Conservation (phyloP, 2,113 vertebrate species). For the Alligator mississippiensis region DNA sequence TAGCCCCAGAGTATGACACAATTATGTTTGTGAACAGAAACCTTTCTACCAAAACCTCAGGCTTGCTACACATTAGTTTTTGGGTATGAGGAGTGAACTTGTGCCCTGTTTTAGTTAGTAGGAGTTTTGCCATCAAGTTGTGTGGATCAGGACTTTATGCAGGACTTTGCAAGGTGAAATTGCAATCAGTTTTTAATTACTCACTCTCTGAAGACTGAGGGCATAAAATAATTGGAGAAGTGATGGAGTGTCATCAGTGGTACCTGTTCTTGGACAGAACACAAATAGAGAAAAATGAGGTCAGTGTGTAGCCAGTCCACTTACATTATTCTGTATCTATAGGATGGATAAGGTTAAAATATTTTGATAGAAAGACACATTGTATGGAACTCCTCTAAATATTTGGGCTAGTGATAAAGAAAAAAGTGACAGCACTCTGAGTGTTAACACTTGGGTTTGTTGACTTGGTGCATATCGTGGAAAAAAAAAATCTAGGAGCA, state of each 20-base stretch:
- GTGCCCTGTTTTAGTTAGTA: background rate
- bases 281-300: background rate
- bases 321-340: background rate
- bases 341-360: background rate
- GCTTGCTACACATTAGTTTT: background rate
- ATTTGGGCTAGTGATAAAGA: slow-evolving; percentile 24
- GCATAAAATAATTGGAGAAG: background rate
- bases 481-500: slow-evolving; percentile 52
- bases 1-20: background rate
- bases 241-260: background rate
- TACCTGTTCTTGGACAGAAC: background rate
- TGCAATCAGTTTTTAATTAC: background rate
- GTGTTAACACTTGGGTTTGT: slow-evolving; percentile 54
- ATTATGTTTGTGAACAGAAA: background rate
- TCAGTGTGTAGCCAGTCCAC: background rate
- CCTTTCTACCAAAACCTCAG: background rate
- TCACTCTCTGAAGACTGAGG: background rate
- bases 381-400: background rate
- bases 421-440: slow-evolving; percentile 38
- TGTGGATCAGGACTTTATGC: background rate
- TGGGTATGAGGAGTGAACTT: background rate
- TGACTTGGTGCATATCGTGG: slow-evolving; percentile 46
- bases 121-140: background rate
- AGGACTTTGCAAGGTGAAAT: background rate
- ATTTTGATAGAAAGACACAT: background rate